Base-by-base conservation (phyloP, 1,140 invertebrate genomes). In the Archegozetes longisetosus region DNA sequence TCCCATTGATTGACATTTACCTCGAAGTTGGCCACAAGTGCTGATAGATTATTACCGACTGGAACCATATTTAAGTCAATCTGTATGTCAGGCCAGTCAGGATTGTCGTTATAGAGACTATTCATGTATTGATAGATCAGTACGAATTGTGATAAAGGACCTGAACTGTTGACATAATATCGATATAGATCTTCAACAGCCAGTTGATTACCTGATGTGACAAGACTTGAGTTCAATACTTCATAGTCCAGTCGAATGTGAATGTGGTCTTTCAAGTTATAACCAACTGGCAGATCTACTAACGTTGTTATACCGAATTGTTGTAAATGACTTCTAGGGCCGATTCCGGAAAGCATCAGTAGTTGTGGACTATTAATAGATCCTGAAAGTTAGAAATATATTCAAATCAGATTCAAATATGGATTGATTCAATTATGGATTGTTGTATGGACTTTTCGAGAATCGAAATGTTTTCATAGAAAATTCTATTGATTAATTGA, bases 351-450 rank as follows among this genome's bases (percentile, higher is more conserved):
- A 1, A 74, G 51, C 67, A 73, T 69, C 14, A 73, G 61, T 9
- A 73, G 27, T 27, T 66, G 50, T 0, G 65, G 50, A 1, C 82
- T 81, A 29, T 84, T 82, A 14, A 91, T 79, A 0, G 87, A 80
- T 0, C 88, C 88, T 92, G 91, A 0, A 87, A 2, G 91, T 64
- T 50, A 90, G 85, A 40, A 55, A 14, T 40, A 20, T 6, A 3
- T 55, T 27, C 17, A n/a, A 32, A 55, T 40, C 17, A 28, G 1
- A 49, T 2, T 23, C n/a, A 55, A 13, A 17, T 47, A 14, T n/a
- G n/a, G n/a, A n/a, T n/a, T n/a, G n/a, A n/a, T n/a, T n/a, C n/a
- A n/a, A n/a, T n/a, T n/a, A n/a, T n/a, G n/a, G n/a, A n/a, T n/a
- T n/a, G n/a, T n/a, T n/a, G n/a, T n/a, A n/a, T n/a, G n/a, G n/a